Conservation (phyloP, 2,888 invertebrate species). For the Phaonia tiefii region DNA sequence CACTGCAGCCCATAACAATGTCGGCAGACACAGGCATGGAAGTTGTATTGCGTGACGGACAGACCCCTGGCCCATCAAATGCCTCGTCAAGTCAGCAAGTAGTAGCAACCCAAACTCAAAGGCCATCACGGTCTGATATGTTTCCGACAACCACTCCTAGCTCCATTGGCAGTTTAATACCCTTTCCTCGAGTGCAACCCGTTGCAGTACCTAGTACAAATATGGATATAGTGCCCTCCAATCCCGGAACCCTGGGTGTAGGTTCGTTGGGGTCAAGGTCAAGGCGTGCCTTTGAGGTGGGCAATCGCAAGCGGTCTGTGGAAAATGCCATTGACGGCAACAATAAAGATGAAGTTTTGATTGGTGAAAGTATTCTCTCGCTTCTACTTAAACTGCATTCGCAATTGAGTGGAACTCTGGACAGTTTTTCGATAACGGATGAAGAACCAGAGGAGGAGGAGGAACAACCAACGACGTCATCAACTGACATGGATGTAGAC, state of each 20-base stretch:
- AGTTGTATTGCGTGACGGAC: slow-evolving; percentile 78
- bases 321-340: slow-evolving; percentile 79
- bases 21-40: slow-evolving; percentile 79
- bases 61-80: slow-evolving; percentile 66
- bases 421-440: slow-evolving; percentile 88
- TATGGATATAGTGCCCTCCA: slow-evolving; percentile 81
- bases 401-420: slow-evolving; percentile 90
- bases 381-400: slow-evolving; percentile 94
- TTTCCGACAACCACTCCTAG: slow-evolving; percentile 76
- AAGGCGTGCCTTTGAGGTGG: slow-evolving; percentile 73
- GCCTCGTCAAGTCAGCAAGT: slow-evolving; percentile 46
- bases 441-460: slow-evolving; percentile 63
- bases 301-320: slow-evolving; percentile 77
- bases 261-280: slow-evolving; percentile 70
- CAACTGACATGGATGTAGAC: slow-evolving; percentile 76
- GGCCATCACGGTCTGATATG: slow-evolving; percentile 76
- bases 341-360: slow-evolving; percentile 83
- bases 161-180: slow-evolving; percentile 78
- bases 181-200: slow-evolving; percentile 80
- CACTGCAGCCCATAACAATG: slow-evolving; percentile 77
- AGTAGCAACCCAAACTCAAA: slow-evolving; percentile 58
- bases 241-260: slow-evolving; percentile 70
- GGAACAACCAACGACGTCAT: slow-evolving; percentile 25
- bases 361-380: slow-evolving; percentile 94
- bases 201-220: slow-evolving; percentile 80